phyloP scores from a whole-genome alignment of 2,113 vertebrate species.

The Columba janthina region DNA sequence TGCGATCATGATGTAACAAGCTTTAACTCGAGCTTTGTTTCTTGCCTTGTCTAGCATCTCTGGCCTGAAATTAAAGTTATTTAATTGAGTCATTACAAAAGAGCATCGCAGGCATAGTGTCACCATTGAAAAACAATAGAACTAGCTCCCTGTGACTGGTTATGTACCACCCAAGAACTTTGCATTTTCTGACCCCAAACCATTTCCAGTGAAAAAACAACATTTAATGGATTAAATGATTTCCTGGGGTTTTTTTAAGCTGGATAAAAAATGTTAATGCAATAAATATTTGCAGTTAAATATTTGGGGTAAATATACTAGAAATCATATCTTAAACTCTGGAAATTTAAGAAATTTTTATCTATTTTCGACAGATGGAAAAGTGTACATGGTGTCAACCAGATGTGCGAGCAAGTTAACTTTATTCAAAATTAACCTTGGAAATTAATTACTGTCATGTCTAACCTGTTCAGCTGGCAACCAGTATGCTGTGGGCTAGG shows the following conservation, averaged over 20 bases:
- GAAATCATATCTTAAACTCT: background rate
- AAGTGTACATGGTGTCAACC: accelerated
- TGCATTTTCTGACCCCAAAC: background rate
- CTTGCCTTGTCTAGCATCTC: constrained; percentile 77
- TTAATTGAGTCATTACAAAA: background rate
- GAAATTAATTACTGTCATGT: background rate
- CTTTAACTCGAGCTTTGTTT: constrained; percentile 81
- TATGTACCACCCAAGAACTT: background rate
- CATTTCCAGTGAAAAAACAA: background rate
- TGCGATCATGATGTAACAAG: constrained; percentile 81
- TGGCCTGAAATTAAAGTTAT: constrained; percentile 62
- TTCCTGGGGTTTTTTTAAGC: background rate
- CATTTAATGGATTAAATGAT: background rate
- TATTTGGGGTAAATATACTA: background rate
- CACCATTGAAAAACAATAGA: background rate
- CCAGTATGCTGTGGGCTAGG: background rate
- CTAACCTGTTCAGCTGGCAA: background rate
- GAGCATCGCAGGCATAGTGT: background rate
- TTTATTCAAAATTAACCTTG: background rate
- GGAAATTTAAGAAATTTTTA: background rate
- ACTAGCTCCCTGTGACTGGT: background rate
- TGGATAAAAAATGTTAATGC: background rate
- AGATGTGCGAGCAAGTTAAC: background rate
- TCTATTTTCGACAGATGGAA: background rate
- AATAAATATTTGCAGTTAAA: background rate